phyloP scores from a whole-genome alignment of 2,113 vertebrate genomes.

The Catharus bicknelli region DNA sequence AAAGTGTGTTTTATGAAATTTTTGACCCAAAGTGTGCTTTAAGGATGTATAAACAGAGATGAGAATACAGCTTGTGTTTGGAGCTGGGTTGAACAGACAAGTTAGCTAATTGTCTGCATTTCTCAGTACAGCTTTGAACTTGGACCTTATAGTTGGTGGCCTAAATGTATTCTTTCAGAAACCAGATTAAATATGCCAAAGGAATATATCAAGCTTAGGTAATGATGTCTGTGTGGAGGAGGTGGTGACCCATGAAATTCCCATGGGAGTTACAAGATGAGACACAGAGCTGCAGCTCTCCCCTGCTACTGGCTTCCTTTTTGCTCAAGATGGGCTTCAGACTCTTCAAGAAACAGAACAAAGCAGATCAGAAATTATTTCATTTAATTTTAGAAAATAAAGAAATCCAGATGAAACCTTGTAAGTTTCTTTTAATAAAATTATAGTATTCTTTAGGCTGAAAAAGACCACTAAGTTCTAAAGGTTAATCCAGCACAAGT shows the following conservation, averaged over 20 bases:
- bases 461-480: not conserved
- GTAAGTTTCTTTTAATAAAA: not conserved
- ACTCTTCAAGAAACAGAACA: not conserved
- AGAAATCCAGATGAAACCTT: not conserved
- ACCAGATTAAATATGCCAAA: not conserved
- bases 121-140: not conserved
- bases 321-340: not conserved
- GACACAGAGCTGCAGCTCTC: not conserved
- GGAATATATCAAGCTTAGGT: not conserved
- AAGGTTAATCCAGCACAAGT: not conserved
- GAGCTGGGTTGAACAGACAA: not conserved
- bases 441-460: not conserved
- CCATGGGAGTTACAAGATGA: not conserved
- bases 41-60: not conserved
- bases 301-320: not conserved
- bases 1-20: not conserved
- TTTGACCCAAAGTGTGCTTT: not conserved
- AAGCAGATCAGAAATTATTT: not conserved
- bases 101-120: fast-evolving
- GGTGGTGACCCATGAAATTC: not conserved
- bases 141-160: not conserved
- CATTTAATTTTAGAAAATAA: not conserved
- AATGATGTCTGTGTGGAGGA: not conserved
- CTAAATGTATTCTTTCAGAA: not conserved
- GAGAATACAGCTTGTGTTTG: not conserved